phyloP scores from a whole-genome alignment of 2,797 vertebrate species.

The Hemibagrus guttatus region DNA sequence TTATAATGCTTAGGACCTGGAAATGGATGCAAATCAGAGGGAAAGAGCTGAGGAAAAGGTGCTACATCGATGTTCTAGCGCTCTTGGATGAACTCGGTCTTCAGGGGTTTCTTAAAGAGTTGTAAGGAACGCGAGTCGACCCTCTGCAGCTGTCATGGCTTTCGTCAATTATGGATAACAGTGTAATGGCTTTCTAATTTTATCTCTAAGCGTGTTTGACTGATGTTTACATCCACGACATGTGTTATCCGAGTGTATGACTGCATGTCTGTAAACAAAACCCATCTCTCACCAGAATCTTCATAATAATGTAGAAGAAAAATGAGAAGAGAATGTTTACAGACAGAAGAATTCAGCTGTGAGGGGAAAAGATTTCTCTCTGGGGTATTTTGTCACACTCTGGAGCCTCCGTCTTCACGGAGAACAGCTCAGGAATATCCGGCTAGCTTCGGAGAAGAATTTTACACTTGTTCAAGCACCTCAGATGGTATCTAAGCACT shows the following conservation, averaged over 20 bases:
- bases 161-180: neutral
- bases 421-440: slow-evolving; percentile 5
- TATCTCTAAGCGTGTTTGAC: neutral
- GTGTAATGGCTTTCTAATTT: neutral
- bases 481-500: neutral
- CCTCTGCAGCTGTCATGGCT: neutral
- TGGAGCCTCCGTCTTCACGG: neutral
- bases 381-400: neutral
- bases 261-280: neutral
- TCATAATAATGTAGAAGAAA: neutral
- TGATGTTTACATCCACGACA: neutral
- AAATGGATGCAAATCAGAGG: neutral
- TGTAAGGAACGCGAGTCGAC: neutral
- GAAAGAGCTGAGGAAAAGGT: neutral
- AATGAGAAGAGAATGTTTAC: neutral
- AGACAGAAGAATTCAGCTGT: neutral
- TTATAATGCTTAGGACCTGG: neutral
- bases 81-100: neutral
- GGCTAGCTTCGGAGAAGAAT: neutral
- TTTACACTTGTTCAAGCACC: neutral
- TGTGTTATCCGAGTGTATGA: neutral
- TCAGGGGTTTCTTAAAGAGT: neutral
- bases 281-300: neutral
- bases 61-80: neutral
- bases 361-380: neutral